These are phyloP conservation scores for Todiramphus saurophagus DNA, from an alignment of 2,113 vertebrate genomes.

Conservation along the genomic window DNA sequence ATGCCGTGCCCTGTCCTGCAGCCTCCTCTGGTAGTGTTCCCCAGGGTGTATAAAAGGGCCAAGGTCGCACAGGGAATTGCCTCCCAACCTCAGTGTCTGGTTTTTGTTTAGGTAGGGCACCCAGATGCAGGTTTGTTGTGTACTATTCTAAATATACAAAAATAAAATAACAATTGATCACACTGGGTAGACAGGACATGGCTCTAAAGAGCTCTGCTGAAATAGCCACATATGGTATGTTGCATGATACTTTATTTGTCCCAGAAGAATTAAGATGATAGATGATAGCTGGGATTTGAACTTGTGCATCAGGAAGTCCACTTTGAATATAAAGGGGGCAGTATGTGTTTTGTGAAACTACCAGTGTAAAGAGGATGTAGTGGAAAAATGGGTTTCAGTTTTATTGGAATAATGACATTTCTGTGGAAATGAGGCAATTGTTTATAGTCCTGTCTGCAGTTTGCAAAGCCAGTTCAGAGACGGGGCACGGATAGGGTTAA, in stretches of 20 bases:
- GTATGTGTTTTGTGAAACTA: not conserved
- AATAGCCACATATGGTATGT: constrained; percentile 23
- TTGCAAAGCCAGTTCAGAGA: not conserved
- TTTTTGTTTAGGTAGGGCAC: not conserved
- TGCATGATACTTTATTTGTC: constrained; percentile 38
- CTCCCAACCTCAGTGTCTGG: not conserved
- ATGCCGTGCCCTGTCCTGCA: not conserved
- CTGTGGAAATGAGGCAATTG: not conserved
- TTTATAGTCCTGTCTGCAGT: not conserved
- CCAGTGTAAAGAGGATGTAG: not conserved
- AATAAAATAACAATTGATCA: not conserved
- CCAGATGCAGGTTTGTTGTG: not conserved
- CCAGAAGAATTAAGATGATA: constrained; percentile 36
- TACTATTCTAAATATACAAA: not conserved
- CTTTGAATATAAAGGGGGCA: constrained; percentile 5
- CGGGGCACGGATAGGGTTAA: not conserved
- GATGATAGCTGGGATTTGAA: constrained; percentile 48
- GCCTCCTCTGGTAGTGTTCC: not conserved
- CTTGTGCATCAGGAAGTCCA: constrained; percentile 38
- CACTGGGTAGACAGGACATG: not conserved
- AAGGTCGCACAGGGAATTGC: not conserved
- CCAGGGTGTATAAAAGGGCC: not conserved
- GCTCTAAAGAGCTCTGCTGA: constrained; percentile 17
- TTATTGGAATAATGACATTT: not conserved
- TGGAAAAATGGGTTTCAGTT: not conserved